Evolutionary conservation across 2,797 vertebrate species (phyloP).

Genomic region (Orientallactaga sibirica): DNA sequence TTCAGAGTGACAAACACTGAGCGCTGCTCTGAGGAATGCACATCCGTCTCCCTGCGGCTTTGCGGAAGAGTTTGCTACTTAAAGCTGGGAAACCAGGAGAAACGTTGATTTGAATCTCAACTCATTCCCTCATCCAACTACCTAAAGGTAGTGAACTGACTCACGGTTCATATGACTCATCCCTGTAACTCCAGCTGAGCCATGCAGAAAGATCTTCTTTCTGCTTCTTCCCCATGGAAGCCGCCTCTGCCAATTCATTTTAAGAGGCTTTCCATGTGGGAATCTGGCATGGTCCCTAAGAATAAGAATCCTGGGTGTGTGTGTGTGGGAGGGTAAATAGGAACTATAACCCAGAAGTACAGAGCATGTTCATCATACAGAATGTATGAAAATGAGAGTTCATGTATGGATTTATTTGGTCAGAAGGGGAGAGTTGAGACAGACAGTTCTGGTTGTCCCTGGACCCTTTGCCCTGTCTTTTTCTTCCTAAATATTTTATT

Average conservation of each 20-base stretch:
- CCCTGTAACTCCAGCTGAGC: constrained; percentile 29
- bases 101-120: constrained; percentile 12
- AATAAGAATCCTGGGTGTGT: not conserved
- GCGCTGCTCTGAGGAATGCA: too few species aligned
- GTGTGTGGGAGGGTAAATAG: not conserved
- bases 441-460: not conserved
- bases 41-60: not conserved
- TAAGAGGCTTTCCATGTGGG: not conserved
- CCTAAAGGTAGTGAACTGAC: constrained; percentile 14
- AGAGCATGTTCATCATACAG: not conserved
- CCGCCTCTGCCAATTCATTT: not conserved
- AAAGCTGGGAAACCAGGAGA: constrained; percentile 38
- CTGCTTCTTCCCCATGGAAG: constrained; percentile 26
- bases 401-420: not conserved
- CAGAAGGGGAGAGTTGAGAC: not conserved
- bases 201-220: constrained; percentile 31
- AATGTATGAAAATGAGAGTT: not conserved
- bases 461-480: not conserved
- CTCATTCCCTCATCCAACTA: constrained; percentile 4
- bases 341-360: not conserved
- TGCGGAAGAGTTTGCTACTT: not conserved
- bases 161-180: constrained; percentile 66
- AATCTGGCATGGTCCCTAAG: not conserved
- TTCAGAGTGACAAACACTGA: not conserved
- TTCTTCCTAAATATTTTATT: not conserved